Evolutionary conservation across 2,797 vertebrate species (phyloP), one percentile per base, ranked within the genome.

Genomic region (Mallotus villosus): DNA sequence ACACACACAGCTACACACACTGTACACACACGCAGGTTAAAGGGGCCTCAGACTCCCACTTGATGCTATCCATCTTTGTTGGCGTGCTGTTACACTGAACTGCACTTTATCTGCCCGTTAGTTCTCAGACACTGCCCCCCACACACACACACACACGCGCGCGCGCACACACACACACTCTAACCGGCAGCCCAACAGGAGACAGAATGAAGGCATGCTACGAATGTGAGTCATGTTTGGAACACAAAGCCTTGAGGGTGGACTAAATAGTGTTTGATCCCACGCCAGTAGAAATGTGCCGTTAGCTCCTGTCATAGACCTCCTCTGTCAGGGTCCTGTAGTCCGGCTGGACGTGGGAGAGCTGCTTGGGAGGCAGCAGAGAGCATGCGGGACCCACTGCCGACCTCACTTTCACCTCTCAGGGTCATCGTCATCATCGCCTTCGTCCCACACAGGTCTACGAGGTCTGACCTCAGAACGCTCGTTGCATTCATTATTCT

Each of bases 191-290:
- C 55, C 57, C 34, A 51, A 17, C 60, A 63, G 76, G 77, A 71
- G 68, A 66, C 71, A 49, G 12, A 14, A 34, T 2, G 62, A 72
- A 79, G 72, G 81, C 67, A 80, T 83, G 81, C 75, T 34, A 78
- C 70, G 57, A 74, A 74, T 80, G 82, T 66, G 73, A 81, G 76
- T 67, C 72, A 74, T 75, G 82, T 78, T 70, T 61, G n/a, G 66
- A 68, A 70, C 71, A 63, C 67, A 61, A 72, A 1, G 77, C 69
- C 71, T 61, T 19, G 41, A 75, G 65, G 75, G 22, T 51, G 61
- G 65, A 51, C 74, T 61, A 69, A 81, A 82, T 9, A 70, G 71
- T 3, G 67, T 73, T 70, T 77, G 74, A 84, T 71, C 77, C 73
- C 80, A 83, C 82, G 60, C 25, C 34, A 72, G 27, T 29, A 58